These are phyloP conservation scores for Zelostemma sp. DNA, from an alignment of 1,140 invertebrate genomes.

Conservation along the genomic window DNA sequence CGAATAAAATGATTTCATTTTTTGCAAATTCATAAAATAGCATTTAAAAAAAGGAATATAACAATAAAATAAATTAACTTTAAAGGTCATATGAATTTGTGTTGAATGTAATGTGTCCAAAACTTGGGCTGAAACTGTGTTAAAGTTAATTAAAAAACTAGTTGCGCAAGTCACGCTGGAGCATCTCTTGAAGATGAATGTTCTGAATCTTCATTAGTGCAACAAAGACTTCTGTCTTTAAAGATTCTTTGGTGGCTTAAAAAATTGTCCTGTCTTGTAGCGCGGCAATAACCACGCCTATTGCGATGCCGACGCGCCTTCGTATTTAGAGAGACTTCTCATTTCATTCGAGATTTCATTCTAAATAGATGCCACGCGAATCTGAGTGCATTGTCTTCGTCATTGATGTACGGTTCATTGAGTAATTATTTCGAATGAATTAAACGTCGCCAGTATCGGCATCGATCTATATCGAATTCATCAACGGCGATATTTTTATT, in stretches of 20 bases:
- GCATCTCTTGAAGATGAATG: constrained; percentile 37
- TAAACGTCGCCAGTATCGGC: background rate
- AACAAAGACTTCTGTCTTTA: constrained; percentile 21
- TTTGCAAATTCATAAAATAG: too few relatives aligned
- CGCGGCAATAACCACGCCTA: constrained; percentile 7
- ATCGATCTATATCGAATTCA: too few relatives aligned
- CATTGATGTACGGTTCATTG: constrained; percentile 24
- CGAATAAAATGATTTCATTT: constrained; percentile 3
- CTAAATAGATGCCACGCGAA: constrained; percentile 26
- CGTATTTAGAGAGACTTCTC: constrained; percentile 17
- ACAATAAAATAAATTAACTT: too few relatives aligned
- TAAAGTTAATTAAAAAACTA: background rate
- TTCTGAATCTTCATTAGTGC: constrained; percentile 38
- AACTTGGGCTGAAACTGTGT: background rate
- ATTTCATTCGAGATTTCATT: constrained; percentile 28
- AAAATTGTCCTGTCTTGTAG: constrained; percentile 14
- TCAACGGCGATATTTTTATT: too few relatives aligned
- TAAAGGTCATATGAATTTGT: too few relatives aligned
- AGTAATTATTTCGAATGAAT: constrained; percentile 7
- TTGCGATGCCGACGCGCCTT: constrained; percentile 9
- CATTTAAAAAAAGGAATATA: too few relatives aligned
- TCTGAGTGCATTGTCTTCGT: constrained; percentile 22
- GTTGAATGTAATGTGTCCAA: too few relatives aligned
- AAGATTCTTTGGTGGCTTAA: constrained; percentile 17
- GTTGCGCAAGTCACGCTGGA: background rate